Conservation (phyloP, 2,888 invertebrate genomes). For the Ectemnius lituratus region DNA sequence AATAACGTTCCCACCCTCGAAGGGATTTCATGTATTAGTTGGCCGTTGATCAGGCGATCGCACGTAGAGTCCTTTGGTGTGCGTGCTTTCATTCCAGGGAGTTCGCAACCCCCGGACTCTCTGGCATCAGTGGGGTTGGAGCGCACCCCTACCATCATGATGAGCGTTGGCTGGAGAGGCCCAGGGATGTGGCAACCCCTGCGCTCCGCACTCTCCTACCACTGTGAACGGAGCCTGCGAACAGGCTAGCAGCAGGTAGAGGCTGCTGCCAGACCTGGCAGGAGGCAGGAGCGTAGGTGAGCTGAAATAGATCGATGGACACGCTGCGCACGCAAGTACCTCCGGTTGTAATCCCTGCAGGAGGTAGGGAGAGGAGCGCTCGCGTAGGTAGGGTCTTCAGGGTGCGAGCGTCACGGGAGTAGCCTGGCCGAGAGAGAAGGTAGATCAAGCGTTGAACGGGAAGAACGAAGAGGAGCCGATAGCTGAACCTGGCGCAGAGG, state of each 20-base stretch:
- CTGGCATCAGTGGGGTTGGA: too few species aligned
- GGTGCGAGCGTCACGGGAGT: slow-evolving; percentile 33
- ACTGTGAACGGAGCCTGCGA: slow-evolving; percentile 47
- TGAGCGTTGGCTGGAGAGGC: too few species aligned
- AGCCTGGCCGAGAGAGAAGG: slow-evolving; percentile 13
- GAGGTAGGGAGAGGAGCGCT: slow-evolving; percentile 53
- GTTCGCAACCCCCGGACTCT: too few species aligned
- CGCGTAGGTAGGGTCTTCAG: slow-evolving; percentile 51
- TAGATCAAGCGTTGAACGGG: slow-evolving; percentile 3
- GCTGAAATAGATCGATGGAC: slow-evolving; percentile 69
- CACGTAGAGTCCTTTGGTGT: too few species aligned
- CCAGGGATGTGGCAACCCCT: too few species aligned
- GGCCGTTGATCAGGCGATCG: too few species aligned
- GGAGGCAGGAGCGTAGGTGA: slow-evolving; percentile 63
- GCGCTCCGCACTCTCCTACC: neutral
- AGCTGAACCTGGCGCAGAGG: slow-evolving; percentile 3
- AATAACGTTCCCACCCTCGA: too few species aligned
- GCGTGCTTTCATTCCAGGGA: too few species aligned
- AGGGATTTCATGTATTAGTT: too few species aligned
- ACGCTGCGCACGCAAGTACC: slow-evolving; percentile 69
- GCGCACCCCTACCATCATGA: too few species aligned
- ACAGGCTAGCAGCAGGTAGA: slow-evolving; percentile 32
- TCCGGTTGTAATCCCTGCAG: slow-evolving; percentile 57
- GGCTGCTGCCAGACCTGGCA: slow-evolving; percentile 46
- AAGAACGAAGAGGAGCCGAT: slow-evolving; percentile 7